Evolutionary conservation across 2,888 invertebrate species (phyloP), one percentile per base, ranked within the genome.

Genomic region (Tricholauxania praeusta): DNA sequence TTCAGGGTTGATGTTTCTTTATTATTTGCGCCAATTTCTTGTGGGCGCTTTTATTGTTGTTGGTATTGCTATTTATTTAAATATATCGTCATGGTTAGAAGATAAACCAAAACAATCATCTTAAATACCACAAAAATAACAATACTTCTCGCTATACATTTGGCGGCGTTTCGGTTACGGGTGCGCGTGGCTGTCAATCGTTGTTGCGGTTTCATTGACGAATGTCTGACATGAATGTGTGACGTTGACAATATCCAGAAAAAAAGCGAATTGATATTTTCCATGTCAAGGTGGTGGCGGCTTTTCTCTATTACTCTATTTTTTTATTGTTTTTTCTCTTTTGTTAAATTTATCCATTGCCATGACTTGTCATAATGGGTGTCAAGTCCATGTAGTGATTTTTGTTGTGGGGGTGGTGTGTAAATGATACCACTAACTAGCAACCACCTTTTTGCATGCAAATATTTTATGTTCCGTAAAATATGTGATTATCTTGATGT

Each of bases 1-100:
- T 77, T 79, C 78, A 28, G 17, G n/a, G 39, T 14, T 17, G 12
- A 48, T 64, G n/a, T 49, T 19, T 64, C 49, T 64, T 64, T 64
- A 19, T 64, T 15, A 39, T 64, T 19, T 39, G 14, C 19, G 12
- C 48, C 22, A 49, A 48, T 60, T 60, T 65, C 51, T 52, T 65
- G 65, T 52, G 52, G 65, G 51, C 52, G 65, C 32, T 52, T 51
- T 28, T 52, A 28, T 65, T 48, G 28, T 12, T 12, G 48, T 51
- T 64, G 49, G n/a, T 17, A n/a, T 53, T 53, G 53, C 53, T 53
- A 2, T 17, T 53, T 53, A 1, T 53, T 57, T 57, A 57, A 19
- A 57, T 57, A 22, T 57, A 57, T 10, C n/a, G n/a, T 53, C 28
- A 12, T 12, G 22, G 19, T 4, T 4, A 57, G 19, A 57, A 57